Evolutionary conservation across 2,888 invertebrate species (phyloP).

Genomic region (Drepana falcataria): DNA sequence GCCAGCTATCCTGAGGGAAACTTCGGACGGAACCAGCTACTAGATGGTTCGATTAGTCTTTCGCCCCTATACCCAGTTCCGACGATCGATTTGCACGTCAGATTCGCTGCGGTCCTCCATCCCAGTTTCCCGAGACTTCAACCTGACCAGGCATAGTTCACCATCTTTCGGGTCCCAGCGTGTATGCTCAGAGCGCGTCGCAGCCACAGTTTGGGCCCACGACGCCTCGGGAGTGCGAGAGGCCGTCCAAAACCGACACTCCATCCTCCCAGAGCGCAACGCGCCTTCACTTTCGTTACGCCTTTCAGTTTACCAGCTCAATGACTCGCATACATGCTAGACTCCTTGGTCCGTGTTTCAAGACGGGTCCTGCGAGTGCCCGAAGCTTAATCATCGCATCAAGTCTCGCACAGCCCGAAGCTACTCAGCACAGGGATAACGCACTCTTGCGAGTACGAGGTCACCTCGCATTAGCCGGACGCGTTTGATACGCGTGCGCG

Average conservation of each 20-base stretch:
- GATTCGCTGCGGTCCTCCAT: too few relatives aligned
- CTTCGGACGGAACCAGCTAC: too few relatives aligned
- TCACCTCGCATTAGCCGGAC: slow-evolving; percentile 38
- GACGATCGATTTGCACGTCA: too few relatives aligned
- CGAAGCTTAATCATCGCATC: slow-evolving; percentile 58
- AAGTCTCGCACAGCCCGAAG: slow-evolving; percentile 47
- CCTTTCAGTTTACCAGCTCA: slow-evolving; percentile 81
- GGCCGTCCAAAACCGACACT: slow-evolving; percentile 46
- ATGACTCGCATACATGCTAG: slow-evolving; percentile 81
- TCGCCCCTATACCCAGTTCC: too few relatives aligned
- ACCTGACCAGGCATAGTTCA: too few relatives aligned
- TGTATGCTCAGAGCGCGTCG: slow-evolving; percentile 73
- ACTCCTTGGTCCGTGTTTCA: slow-evolving; percentile 67
- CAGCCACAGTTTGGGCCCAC: slow-evolving; percentile 58
- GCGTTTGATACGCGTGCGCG: slow-evolving; percentile 37
- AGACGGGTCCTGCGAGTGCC: slow-evolving; percentile 83
- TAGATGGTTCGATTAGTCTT: too few relatives aligned
- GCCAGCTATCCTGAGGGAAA: too few relatives aligned
- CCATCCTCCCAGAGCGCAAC: slow-evolving; percentile 62
- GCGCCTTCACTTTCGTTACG: slow-evolving; percentile 82
- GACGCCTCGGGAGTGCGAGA: slow-evolving; percentile 80
- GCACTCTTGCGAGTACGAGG: slow-evolving; percentile 23
- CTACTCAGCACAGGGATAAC: slow-evolving; percentile 39
- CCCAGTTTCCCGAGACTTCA: too few relatives aligned
- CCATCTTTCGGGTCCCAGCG: too few relatives aligned